Conservation (phyloP, 1,140 invertebrate genomes). For the Bombus sylvicola region DNA sequence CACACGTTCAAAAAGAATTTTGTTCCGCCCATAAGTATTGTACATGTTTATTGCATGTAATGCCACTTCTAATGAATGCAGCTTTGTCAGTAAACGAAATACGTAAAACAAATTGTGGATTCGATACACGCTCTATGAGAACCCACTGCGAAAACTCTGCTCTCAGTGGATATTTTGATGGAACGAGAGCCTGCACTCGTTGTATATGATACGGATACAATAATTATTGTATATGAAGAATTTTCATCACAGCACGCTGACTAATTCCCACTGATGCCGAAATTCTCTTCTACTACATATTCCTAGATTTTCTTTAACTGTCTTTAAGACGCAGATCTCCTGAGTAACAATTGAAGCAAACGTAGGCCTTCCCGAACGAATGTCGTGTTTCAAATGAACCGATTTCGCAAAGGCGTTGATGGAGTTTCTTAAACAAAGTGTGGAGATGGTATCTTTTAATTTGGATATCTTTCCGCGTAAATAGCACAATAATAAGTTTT, state of each 20-base stretch:
- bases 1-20: background rate
- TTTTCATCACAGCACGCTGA: background rate
- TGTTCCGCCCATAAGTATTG: background rate
- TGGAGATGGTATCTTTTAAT: background rate
- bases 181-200: background rate
- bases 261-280: background rate
- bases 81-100: background rate
- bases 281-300: background rate
- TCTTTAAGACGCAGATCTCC: background rate
- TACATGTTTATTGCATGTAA: background rate
- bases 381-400: background rate
- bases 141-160: background rate
- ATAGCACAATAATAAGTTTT: background rate
- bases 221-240: background rate
- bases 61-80: background rate
- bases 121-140: background rate
- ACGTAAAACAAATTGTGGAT: background rate
- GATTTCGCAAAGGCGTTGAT: background rate
- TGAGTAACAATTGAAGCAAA: background rate
- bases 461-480: background rate
- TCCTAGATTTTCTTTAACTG: background rate
- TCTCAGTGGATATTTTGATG: background rate
- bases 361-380: background rate
- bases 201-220: background rate
- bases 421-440: background rate